Conservation (phyloP, 2,113 vertebrate genomes). For the Suncus etruscus region DNA sequence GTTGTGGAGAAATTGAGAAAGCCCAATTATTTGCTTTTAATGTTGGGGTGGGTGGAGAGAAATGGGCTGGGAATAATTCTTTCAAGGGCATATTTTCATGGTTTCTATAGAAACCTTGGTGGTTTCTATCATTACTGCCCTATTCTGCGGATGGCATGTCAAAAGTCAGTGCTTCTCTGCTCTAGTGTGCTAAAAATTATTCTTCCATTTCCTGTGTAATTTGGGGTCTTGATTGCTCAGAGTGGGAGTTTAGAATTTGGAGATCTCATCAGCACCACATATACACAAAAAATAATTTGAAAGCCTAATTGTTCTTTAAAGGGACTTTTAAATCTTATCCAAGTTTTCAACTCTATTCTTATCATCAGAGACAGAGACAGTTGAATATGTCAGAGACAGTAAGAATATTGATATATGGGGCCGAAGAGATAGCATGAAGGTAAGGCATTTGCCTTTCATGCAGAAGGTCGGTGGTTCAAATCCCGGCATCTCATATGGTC, state of each 20-base stretch:
- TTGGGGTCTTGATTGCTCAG: neutral
- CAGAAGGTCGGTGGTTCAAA: no score
- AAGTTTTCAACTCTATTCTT: neutral
- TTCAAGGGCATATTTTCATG: conserved; percentile 12
- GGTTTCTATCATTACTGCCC: neutral
- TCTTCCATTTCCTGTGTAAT: neutral
- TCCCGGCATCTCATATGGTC: no score
- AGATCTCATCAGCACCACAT: no score
- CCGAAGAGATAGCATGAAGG: no score
- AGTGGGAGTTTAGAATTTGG: neutral
- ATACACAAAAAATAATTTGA: neutral
- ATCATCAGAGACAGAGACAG: no score
- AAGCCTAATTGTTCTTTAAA: neutral
- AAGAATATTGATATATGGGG: neutral
- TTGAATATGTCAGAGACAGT: neutral
- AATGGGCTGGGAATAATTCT: neutral
- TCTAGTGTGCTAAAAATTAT: conserved; percentile 18
- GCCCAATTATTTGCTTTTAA: neutral
- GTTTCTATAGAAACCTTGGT: neutral
- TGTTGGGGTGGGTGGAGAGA: neutral
- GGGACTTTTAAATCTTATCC: conserved; percentile 16
- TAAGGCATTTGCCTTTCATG: no score
- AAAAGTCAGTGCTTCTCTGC: neutral
- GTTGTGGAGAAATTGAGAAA: neutral
- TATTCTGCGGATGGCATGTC: neutral